Evolutionary conservation across 2,797 vertebrate genomes (phyloP).

Genomic region (Sebastes steindachneri): DNA sequence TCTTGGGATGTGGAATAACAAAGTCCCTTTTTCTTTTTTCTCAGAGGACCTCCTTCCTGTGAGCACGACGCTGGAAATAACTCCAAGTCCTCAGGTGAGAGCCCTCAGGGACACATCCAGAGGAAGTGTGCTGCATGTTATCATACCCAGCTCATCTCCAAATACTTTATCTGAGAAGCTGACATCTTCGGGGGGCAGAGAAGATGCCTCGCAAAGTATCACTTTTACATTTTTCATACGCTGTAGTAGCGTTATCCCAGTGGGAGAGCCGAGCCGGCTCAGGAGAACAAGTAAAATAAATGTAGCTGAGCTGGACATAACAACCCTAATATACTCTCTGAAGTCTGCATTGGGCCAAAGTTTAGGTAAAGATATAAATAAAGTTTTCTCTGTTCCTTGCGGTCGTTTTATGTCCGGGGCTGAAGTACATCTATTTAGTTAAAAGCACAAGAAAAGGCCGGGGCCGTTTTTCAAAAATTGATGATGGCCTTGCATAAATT

Average conservation of each 20-base stretch:
- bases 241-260: constrained; percentile 4
- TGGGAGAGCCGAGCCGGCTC: neutral
- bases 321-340: constrained; percentile 54
- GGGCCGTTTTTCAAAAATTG: constrained; percentile 84
- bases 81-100: constrained; percentile 59
- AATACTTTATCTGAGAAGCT: constrained; percentile 51
- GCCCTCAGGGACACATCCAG: constrained; percentile 57
- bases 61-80: constrained; percentile 69
- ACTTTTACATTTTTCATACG: constrained; percentile 35
- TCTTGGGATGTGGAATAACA: constrained; percentile 54
- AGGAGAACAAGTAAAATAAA: constrained; percentile 46
- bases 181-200: constrained; percentile 12
- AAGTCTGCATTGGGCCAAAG: constrained; percentile 62
- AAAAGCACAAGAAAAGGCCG: constrained; percentile 80
- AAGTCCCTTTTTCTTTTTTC: constrained; percentile 35
- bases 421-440: constrained; percentile 80
- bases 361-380: constrained; percentile 83
- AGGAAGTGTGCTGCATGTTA: constrained; percentile 42
- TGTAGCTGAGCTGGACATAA: constrained; percentile 55
- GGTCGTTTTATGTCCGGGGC: constrained; percentile 70
- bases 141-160: constrained; percentile 49
- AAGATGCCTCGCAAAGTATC: constrained; percentile 33
- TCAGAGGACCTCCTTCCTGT: constrained; percentile 57
- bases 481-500: constrained; percentile 89
- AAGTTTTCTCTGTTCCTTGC: constrained; percentile 70